These are phyloP conservation scores for Erannis defoliaria DNA, from an alignment of 2,888 invertebrate species.

Conservation along the genomic window DNA sequence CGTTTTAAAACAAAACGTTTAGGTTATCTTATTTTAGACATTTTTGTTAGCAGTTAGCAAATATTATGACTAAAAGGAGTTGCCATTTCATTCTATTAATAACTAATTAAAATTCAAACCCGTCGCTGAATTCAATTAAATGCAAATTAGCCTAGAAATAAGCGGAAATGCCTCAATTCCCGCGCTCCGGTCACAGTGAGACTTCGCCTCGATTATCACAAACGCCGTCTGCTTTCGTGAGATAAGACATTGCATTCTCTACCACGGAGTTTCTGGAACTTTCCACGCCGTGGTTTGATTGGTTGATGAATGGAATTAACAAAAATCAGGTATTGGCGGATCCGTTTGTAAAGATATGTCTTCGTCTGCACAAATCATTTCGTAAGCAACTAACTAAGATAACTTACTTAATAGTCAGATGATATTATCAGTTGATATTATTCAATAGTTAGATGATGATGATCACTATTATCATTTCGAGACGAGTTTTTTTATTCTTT, in stretches of 20 bases:
- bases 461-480: too few relatives aligned
- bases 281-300: neutral
- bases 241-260: constrained; percentile 18
- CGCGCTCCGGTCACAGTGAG: constrained; percentile 2
- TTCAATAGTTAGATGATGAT: too few relatives aligned
- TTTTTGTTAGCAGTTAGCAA: neutral
- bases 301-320: neutral
- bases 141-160: constrained; percentile 28
- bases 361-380: too few relatives aligned
- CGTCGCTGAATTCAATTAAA: constrained; percentile 16
- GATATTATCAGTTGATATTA: too few relatives aligned
- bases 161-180: constrained; percentile 15
- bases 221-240: constrained; percentile 5
- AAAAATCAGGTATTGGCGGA: too few relatives aligned
- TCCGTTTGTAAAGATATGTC: too few relatives aligned
- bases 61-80: neutral
- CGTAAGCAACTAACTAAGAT: too few relatives aligned
- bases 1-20: too few relatives aligned
- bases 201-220: constrained; percentile 22
- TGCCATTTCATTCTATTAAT: constrained; percentile 1
- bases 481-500: too few relatives aligned
- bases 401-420: too few relatives aligned
- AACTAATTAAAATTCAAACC: constrained; percentile 17
- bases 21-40: too few relatives aligned
- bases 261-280: neutral